Evolutionary conservation across 2,888 invertebrate genomes (phyloP), one percentile per base, ranked within the genome.

Genomic region (Fragum fragum): DNA sequence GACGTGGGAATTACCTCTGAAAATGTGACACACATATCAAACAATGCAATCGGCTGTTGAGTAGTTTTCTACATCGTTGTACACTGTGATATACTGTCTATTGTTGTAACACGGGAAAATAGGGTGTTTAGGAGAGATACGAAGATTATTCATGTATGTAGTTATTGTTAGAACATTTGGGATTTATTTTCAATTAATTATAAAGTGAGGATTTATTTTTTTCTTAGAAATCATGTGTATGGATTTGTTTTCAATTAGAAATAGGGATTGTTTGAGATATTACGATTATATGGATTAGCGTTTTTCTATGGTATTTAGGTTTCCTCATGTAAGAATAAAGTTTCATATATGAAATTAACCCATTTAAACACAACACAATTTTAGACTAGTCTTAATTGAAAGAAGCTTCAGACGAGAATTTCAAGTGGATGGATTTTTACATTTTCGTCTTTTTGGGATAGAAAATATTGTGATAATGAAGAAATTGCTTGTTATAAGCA

Each of bases 1-100:
- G 47, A 47, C 47, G 47, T 47, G 47, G 47, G 47, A 47, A 47
- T 47, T 47, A 47, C 47, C 47, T 47, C 47, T 47, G 47, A 47
- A 47, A 47, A 47, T 47, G 47, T 47, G 47, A 47, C 47, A 47
- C n/a, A 47, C 47, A 47, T 47, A 47, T 16, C n/a, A 47, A 47
- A 47, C 47, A 47, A 47, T 47, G 47, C 47, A 47, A 9, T 47
- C 18, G 5, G 47, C 47, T 47, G 47, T 47, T 47, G 5, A 47
- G 47, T 47, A 9, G 3, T 5, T 14, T 47, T 14, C 47, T 47
- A 18, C n/a, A n/a, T 36, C 14, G 47, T 47, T 14, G 14, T 47
- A 47, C 14, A 47, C 47, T 47, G 47, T 47, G 18, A 47, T 47
- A 47, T 47, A 47, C 47, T 9, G 14, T 47, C 7, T 47, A 47